Conservation (phyloP, 2,113 vertebrate genomes). For the Ranitomeya imitator region DNA sequence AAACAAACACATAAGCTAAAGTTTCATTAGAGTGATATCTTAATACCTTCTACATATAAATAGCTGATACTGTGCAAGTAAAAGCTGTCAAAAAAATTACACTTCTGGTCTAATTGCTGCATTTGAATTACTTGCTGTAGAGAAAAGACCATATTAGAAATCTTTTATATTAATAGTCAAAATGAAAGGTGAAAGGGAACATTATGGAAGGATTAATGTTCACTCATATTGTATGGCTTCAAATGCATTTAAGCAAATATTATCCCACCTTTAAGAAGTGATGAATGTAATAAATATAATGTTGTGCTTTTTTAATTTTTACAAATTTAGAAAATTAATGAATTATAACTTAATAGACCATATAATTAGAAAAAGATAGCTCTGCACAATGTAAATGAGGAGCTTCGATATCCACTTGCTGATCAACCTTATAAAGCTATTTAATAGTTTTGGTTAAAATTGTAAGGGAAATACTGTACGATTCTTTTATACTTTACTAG, state of each 20-base stretch:
- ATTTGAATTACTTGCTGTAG: neutral
- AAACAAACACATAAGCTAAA: neutral
- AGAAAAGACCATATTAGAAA: neutral
- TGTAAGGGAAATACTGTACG: neutral
- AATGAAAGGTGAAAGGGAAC: neutral
- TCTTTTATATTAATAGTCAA: neutral
- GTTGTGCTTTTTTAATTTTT: constrained; percentile 20
- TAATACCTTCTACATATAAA: neutral
- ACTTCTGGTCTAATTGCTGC: neutral
- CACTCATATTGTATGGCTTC: neutral
- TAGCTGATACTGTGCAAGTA: neutral
- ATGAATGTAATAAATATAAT: neutral
- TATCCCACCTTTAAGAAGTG: constrained; percentile 7
- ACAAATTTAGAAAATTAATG: constrained; percentile 22
- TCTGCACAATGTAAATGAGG: constrained; percentile 9
- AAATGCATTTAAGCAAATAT: neutral
- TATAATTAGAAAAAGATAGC: constrained; percentile 37
- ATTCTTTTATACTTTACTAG: neutral
- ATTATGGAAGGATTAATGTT: neutral
- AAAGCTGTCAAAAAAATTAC: neutral
- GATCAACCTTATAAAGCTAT: neutral
- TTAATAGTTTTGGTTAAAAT: neutral
- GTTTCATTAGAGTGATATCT: neutral
- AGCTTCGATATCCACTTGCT: neutral
- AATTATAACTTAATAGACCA: constrained; percentile 3